Evolutionary conservation across 2,113 vertebrate genomes (phyloP).

Genomic region (Erythrolamprus reginae): DNA sequence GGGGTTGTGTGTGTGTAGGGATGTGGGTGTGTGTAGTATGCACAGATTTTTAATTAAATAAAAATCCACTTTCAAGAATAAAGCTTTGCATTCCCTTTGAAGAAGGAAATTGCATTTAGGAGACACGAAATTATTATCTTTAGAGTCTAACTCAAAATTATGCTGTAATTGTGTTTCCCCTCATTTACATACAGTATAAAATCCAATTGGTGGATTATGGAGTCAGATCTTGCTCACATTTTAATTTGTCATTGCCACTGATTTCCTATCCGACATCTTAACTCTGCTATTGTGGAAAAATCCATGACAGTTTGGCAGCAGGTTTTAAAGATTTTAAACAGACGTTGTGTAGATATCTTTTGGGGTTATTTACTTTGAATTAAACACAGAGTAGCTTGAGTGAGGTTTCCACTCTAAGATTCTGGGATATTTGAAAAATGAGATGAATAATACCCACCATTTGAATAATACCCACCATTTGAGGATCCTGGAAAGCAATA

Average conservation of each 20-base stretch:
- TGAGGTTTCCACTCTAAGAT: background rate
- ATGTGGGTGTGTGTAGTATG: background rate
- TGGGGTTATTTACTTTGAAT: background rate
- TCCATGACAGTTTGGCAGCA: background rate
- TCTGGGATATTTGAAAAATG: background rate
- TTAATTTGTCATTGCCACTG: background rate
- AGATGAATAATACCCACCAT: background rate
- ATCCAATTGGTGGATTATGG: background rate
- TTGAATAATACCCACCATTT: background rate
- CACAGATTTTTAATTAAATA: background rate
- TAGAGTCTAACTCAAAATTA: background rate
- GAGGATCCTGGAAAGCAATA: background rate
- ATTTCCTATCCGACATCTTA: background rate
- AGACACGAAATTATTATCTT: background rate
- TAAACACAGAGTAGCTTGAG: background rate
- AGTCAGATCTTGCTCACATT: background rate
- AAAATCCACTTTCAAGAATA: background rate
- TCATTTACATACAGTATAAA: background rate
- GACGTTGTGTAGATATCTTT: background rate
- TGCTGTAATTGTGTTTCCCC: background rate
- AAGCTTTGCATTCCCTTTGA: background rate
- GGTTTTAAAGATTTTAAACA: background rate
- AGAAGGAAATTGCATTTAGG: background rate
- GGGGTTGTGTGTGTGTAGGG: background rate
- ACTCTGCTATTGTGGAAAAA: background rate